Conservation (phyloP, 2,888 invertebrate genomes). For the Aphelenchoides bicaudatus region DNA sequence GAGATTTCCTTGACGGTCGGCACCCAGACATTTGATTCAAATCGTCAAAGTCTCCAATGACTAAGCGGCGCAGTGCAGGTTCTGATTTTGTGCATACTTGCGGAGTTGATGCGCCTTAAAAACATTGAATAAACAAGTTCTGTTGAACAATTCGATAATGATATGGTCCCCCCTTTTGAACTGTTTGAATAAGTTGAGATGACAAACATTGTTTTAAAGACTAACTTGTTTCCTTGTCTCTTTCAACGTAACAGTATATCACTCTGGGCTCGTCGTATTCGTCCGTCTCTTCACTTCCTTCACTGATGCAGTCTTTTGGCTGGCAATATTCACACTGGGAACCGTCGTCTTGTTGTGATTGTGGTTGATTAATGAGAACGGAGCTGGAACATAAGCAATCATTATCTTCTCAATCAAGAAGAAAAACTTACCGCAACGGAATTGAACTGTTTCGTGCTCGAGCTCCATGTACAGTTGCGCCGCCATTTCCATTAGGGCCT, state of each 20-base stretch:
- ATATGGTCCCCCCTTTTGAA: no score
- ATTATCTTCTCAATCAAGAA: no score
- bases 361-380: no score
- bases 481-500: no score
- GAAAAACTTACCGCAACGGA: conserved; percentile 1
- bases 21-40: neutral
- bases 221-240: conserved; percentile 1
- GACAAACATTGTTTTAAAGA: neutral
- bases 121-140: no score
- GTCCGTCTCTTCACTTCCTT: no score
- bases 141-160: no score
- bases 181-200: neutral
- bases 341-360: no score
- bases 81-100: neutral
- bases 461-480: neutral
- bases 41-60: conserved; percentile 1
- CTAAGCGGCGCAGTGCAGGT: neutral
- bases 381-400: no score
- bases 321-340: conserved; percentile 10
- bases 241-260: neutral
- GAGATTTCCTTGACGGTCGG: conserved; percentile 2
- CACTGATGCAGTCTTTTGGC: neutral
- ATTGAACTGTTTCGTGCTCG: neutral
- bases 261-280: no score
- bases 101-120: no score